A percentile compares a stretch with the other conserved stretches of the same genome.
Evolutionary conservation across 2,113 vertebrate genomes (phyloP).

Genomic region (Helogale parvula): DNA sequence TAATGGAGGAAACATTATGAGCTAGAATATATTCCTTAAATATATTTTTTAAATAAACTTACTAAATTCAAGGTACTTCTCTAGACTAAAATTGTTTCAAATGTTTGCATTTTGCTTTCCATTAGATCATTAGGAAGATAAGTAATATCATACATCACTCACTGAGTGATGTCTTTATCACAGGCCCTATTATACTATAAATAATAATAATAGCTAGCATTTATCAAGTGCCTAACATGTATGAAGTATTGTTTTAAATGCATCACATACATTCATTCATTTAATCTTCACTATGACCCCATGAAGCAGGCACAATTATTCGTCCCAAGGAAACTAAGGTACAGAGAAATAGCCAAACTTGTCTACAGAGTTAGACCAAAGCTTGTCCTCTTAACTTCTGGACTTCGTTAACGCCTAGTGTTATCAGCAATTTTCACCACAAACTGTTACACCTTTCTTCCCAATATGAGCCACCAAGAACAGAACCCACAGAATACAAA

Average conservation of each 20-base stretch:
- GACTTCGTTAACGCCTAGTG: neutral
- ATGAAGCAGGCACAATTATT: neutral
- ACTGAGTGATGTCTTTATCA: constrained; percentile 19
- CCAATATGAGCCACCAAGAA: no score
- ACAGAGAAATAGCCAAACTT: neutral
- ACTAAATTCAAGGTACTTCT: neutral
- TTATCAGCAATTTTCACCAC: neutral
- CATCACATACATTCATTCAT: neutral
- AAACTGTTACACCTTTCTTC: neutral
- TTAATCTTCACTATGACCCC: neutral
- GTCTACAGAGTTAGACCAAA: neutral
- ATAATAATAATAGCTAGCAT: constrained; percentile 7
- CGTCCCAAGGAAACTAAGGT: neutral
- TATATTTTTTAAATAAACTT: neutral
- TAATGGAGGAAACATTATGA: neutral
- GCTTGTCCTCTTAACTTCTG: neutral
- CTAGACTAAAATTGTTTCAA: constrained; percentile 2
- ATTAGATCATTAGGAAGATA: constrained; percentile 5
- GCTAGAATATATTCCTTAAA: neutral
- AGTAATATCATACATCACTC: neutral
- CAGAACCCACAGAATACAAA: no score
- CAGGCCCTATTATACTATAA: neutral
- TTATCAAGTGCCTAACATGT: neutral
- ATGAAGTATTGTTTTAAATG: neutral
- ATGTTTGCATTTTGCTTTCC: neutral